These are phyloP conservation scores for Philaenus spumarius DNA, from an alignment of 1,140 invertebrate species.

Conservation along the genomic window DNA sequence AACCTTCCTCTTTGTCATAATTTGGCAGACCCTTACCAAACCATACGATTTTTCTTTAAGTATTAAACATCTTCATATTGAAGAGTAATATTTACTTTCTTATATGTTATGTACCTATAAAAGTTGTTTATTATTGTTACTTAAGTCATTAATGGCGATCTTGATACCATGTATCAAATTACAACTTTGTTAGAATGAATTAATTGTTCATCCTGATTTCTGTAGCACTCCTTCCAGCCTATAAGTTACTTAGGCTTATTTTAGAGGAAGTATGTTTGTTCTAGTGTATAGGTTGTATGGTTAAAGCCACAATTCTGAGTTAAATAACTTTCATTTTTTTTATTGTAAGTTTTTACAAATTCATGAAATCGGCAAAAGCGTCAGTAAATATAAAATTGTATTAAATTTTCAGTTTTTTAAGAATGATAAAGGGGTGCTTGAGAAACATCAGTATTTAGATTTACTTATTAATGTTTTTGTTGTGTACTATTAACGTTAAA, in stretches of 20 bases:
- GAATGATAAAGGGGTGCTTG: no score
- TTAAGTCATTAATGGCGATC: slow-evolving; percentile 23
- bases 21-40: not conserved
- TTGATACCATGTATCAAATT: slow-evolving; percentile 11
- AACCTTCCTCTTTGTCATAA: not conserved
- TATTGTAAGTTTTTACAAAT: no score
- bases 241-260: no score
- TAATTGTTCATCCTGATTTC: no score
- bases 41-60: not conserved
- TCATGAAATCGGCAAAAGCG: no score
- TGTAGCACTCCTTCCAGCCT: no score
- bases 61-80: slow-evolving; percentile 26
- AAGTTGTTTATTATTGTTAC: slow-evolving; percentile 2
- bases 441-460: not conserved
- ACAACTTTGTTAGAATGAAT: not conserved
- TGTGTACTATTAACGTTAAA: slow-evolving; percentile 3
- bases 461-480: not conserved
- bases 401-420: no score
- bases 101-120: slow-evolving; percentile 6
- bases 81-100: slow-evolving; percentile 23
- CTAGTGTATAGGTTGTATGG: no score
- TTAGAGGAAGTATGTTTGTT: no score
- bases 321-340: no score
- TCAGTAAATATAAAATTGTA: no score
- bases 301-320: no score